Evolutionary conservation across 2,113 vertebrate genomes (phyloP).

Genomic region (Puntigrus tetrazona): DNA sequence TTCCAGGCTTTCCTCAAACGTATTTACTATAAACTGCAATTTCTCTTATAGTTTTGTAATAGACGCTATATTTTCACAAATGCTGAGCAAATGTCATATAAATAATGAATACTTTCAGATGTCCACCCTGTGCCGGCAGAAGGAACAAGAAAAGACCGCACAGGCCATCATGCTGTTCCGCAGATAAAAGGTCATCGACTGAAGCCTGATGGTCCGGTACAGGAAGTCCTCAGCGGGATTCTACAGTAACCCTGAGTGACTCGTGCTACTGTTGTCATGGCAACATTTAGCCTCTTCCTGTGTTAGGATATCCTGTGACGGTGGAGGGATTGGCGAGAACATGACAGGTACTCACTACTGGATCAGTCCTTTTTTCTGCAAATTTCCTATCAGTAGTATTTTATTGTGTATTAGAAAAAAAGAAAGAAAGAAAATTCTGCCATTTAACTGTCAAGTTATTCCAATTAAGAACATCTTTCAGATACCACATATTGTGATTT

Average conservation of each 20-base stretch:
- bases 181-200: conserved; percentile 9
- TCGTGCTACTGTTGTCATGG: conserved; percentile 32
- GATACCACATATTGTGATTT: background rate
- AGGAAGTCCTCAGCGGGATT: conserved; percentile 35
- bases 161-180: background rate
- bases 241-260: conserved; percentile 26
- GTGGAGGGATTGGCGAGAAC: conserved; percentile 1
- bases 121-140: conserved; percentile 2
- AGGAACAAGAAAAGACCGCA: background rate
- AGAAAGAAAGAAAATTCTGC: background rate
- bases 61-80: conserved; percentile 3
- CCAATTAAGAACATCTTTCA: background rate
- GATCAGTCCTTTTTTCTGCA: background rate
- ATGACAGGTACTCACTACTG: background rate
- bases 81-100: background rate
- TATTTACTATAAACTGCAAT: background rate
- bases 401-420: background rate
- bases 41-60: background rate
- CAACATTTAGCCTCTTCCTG: conserved; percentile 44
- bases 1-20: conserved; percentile 5
- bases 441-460: background rate
- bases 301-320: conserved; percentile 50
- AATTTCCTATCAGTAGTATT: background rate
- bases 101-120: background rate
- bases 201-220: conserved; percentile 4